Base-by-base conservation (phyloP, 2,888 invertebrate species). In the Ernsta delagoae region DNA sequence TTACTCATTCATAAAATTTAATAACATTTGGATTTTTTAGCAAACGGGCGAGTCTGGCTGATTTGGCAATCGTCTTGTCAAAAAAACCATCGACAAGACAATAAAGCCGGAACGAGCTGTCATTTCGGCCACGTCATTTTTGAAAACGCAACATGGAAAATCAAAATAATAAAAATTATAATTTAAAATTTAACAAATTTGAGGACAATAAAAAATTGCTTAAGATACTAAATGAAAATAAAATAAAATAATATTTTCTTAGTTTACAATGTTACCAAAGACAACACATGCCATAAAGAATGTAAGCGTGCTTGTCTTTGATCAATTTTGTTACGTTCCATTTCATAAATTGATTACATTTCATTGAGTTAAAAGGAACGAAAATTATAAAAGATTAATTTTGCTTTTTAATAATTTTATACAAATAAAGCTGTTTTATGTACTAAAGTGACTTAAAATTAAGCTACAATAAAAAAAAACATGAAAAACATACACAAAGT, bases 41-140 rank as follows among this genome's bases (percentile, higher is more conserved):
- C 78, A 82, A 78, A 84, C 80, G 78, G 81, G 77, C 80, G 75
- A 84, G 79, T 81, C 84, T 84, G 87, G 92, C 91, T 92, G 92
- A 92, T 92, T 92, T 92, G 93, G 92, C 92, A 90, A 90, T 86
- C 86, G 91, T 90, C 89, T 89, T 70, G 65, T 69, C 64, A n/a
- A n/a, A n/a, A 72, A 78, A 70, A 75, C 77, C 89, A 89, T 85
- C 88, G n/a, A n/a, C n/a, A n/a, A n/a, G 89, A 91, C 84, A 83
- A 83, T 81, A 78, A 81, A 84, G 83, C 41, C 39, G 7, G 31
- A 61, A 5, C 12, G 24, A 11, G 73, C 90, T 92, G 93, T 93
- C 93, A 92, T 75, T 74, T 71, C 70, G 70, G 93, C 93, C 93
- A 94, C 93, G 93, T 94, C 93, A 94, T 90, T 91, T 90, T 82